Percentiles rank a stretch among this genome's conserved stretches.
These are phyloP conservation scores for Urocyon cinereoargenteus DNA, from an alignment of 2,797 vertebrate species.

Conservation along the genomic window DNA sequence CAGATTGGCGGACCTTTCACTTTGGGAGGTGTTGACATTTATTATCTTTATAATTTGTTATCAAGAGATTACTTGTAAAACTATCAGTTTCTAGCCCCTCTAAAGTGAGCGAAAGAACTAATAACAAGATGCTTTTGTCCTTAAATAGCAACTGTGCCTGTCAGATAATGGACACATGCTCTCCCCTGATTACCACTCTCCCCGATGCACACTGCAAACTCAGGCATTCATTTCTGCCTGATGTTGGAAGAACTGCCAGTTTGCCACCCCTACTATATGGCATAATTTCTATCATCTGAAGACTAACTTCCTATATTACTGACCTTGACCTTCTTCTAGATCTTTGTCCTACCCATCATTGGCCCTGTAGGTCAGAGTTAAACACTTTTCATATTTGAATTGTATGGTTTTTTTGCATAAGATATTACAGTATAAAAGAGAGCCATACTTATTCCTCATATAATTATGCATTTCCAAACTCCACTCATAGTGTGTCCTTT, in stretches of 20 bases:
- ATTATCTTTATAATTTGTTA: constrained; percentile 4
- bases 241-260: neutral
- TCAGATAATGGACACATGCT: too few species aligned
- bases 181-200: too few species aligned
- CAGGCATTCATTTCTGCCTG: neutral
- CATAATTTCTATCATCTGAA: neutral
- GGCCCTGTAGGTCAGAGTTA: neutral
- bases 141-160: neutral
- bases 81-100: neutral
- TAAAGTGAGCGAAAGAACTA: neutral
- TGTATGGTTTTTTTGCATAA: neutral
- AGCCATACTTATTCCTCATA: neutral
- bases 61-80: neutral
- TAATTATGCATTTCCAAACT: neutral
- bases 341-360: neutral
- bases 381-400: neutral
- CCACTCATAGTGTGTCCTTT: neutral
- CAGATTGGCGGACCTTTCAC: neutral
- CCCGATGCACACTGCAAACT: neutral
- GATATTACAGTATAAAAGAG: neutral
- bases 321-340: neutral
- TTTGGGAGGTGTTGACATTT: neutral
- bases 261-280: neutral
- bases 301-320: neutral
- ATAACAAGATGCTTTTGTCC: neutral